Evolutionary conservation across 2,888 invertebrate species (phyloP).

Genomic region (Stenichneumon culpator): DNA sequence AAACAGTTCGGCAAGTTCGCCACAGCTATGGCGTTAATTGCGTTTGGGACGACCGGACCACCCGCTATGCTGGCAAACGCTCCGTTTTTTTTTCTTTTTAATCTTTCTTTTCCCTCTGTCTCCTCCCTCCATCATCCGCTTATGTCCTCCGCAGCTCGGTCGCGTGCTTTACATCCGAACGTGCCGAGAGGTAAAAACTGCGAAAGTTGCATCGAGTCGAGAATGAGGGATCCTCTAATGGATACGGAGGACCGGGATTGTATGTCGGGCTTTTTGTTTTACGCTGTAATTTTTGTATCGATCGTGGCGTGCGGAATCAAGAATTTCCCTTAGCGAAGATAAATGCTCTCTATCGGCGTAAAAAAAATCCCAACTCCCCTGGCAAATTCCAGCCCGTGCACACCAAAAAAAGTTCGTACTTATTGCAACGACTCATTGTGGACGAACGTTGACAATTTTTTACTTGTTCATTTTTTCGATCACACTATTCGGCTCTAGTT

Average conservation of each 20-base stretch:
- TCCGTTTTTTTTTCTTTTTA: constrained; percentile 9
- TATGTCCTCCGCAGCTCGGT: constrained; percentile 44
- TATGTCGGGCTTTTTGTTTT: neutral
- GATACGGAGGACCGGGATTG: neutral
- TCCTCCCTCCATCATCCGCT: constrained; percentile 48
- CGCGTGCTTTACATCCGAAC: constrained; percentile 55
- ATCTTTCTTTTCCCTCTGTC: neutral
- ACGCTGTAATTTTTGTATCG: neutral
- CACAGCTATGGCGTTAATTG: constrained; percentile 69
- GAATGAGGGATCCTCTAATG: neutral
- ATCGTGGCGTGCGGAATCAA: neutral
- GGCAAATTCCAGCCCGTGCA: neutral
- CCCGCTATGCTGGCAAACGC: constrained; percentile 48
- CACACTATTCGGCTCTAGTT: too few species aligned
- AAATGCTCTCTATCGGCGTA: neutral
- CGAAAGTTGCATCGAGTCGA: constrained; percentile 44
- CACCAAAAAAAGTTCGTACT: too few species aligned
- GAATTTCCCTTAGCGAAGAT: neutral
- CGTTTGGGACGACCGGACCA: constrained; percentile 63
- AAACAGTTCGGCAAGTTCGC: constrained; percentile 69
- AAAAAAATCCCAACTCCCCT: neutral
- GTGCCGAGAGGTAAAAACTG: constrained; percentile 34
- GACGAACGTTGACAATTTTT: neutral
- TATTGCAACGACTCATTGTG: too few species aligned
- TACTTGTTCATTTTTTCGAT: too few species aligned